Conservation (phyloP, 2,888 invertebrate genomes). For the Leucoma salicis region DNA sequence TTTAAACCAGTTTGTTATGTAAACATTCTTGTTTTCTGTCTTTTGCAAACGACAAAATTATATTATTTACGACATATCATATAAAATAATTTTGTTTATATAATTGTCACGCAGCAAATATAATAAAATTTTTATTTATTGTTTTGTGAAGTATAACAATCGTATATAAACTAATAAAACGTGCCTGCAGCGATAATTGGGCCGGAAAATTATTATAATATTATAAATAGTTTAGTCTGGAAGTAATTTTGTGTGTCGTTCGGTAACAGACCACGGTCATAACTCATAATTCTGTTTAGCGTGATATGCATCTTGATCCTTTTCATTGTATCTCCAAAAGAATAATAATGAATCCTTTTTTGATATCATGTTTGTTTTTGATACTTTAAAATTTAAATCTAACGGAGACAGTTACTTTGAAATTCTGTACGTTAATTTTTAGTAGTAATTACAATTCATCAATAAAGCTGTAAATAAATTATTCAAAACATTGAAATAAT, state of each 20-base stretch:
- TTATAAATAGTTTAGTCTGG: slow-evolving; percentile 78
- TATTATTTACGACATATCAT: slow-evolving; percentile 38
- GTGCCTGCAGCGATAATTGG: slow-evolving; percentile 78
- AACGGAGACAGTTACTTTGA: too few relatives aligned
- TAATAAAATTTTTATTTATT: slow-evolving; percentile 67
- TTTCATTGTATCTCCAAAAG: slow-evolving; percentile 22
- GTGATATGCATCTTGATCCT: slow-evolving; percentile 53
- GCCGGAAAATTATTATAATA: slow-evolving; percentile 77
- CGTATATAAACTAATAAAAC: slow-evolving; percentile 76
- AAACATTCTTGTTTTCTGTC: slow-evolving; percentile 56
- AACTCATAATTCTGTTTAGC: slow-evolving; percentile 68
- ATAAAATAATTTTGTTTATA: slow-evolving; percentile 58
- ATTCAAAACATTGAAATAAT: too few relatives aligned
- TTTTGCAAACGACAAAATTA: slow-evolving; percentile 48
- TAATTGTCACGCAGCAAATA: slow-evolving; percentile 53
- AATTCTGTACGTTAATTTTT: too few relatives aligned
- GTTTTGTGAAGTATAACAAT: slow-evolving; percentile 62
- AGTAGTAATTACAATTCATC: too few relatives aligned
- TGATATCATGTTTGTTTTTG: too few relatives aligned
- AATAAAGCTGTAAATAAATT: too few relatives aligned
- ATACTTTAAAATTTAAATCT: too few relatives aligned
- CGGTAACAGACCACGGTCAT: slow-evolving; percentile 64
- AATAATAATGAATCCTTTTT: too few relatives aligned
- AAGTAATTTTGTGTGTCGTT: slow-evolving; percentile 73
- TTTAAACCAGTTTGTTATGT: slow-evolving; percentile 45